Evolutionary conservation across 2,888 invertebrate genomes (phyloP).

Genomic region (Taphrorychus bicolor): DNA sequence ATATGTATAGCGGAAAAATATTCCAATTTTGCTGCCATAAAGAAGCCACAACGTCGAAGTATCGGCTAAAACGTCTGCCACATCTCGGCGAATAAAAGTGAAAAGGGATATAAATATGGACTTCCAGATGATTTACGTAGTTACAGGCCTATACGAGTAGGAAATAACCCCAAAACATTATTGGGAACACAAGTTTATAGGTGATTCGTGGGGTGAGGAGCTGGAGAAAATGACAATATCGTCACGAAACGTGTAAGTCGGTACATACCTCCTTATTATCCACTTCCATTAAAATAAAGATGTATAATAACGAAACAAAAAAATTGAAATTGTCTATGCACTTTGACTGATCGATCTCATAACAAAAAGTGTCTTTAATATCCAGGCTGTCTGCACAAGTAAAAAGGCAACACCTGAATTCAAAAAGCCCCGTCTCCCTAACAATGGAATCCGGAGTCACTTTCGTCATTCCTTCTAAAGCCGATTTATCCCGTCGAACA

Average conservation of each 20-base stretch:
- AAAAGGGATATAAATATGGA: background rate
- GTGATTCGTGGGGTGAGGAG: too few species aligned
- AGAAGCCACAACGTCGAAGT: background rate
- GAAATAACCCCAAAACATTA: too few species aligned
- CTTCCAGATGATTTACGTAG: background rate
- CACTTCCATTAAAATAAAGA: too few species aligned
- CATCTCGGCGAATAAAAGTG: background rate
- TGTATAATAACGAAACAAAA: too few species aligned
- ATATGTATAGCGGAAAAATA: constrained; percentile 6
- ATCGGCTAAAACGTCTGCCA: background rate
- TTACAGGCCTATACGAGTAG: too few species aligned
- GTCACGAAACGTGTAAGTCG: too few species aligned
- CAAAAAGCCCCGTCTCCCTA: background rate
- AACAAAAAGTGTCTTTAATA: too few species aligned
- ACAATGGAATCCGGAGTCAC: background rate
- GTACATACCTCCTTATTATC: too few species aligned
- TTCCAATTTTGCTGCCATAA: background rate
- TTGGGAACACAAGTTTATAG: too few species aligned
- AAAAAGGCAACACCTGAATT: background rate
- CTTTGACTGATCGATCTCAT: too few species aligned
- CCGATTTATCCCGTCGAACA: background rate
- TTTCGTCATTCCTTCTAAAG: background rate
- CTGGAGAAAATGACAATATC: too few species aligned
- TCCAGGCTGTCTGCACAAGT: background rate
- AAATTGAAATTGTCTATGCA: too few species aligned